These are phyloP conservation scores for Colius striatus DNA, from an alignment of 2,113 vertebrate species.

Conservation along the genomic window DNA sequence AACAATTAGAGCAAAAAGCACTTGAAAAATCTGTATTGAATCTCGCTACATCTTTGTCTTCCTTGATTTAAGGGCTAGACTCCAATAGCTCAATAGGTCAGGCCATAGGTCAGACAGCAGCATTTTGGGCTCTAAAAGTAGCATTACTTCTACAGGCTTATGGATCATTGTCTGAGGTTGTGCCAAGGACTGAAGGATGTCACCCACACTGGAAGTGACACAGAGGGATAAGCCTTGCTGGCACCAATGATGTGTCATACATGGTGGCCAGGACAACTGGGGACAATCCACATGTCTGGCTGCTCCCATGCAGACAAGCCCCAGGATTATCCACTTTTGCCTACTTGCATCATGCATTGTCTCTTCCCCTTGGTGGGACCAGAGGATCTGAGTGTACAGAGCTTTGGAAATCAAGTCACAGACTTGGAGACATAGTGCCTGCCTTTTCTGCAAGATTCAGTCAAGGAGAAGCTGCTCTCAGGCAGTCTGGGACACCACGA, in stretches of 20 bases:
- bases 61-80: not conserved
- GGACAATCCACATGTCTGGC: not conserved
- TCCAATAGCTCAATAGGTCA: not conserved
- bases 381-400: not conserved
- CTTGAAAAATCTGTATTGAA: not conserved
- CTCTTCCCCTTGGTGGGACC: not conserved
- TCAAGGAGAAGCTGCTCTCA: not conserved
- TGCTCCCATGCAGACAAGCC: not conserved
- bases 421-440: not conserved
- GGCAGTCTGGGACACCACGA: accelerated
- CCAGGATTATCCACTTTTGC: not conserved
- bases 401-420: not conserved
- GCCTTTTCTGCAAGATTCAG: not conserved
- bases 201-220: accelerated
- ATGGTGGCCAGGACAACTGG: accelerated
- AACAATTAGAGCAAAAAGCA: not conserved
- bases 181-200: not conserved
- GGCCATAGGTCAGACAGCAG: not conserved
- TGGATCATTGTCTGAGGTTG: accelerated
- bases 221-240: not conserved
- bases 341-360: accelerated
- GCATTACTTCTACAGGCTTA: not conserved
- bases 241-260: accelerated
- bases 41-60: not conserved
- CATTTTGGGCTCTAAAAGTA: not conserved